Percentiles rank a stretch among this genome's conserved stretches.
These are phyloP conservation scores for Bombus huntii DNA, from an alignment of 1,140 invertebrate species.

Conservation along the genomic window DNA sequence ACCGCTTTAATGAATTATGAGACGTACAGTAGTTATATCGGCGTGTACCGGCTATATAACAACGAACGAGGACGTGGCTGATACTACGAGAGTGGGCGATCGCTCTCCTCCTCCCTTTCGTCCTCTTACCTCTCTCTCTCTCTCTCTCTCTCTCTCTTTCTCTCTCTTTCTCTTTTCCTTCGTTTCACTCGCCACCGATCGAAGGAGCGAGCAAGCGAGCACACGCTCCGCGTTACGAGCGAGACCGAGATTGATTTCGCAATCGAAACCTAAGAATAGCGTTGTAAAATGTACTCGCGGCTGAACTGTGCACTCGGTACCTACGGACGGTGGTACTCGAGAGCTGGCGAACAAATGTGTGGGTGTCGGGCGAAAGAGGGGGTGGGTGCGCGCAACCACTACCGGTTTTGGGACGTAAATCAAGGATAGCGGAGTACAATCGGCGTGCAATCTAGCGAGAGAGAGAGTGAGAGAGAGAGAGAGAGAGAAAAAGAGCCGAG, in stretches of 20 bases:
- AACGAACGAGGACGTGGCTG: constrained; percentile 41
- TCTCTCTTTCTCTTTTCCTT: background rate
- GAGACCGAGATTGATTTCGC: constrained; percentile 70
- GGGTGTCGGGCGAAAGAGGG: constrained; percentile 3
- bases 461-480: background rate
- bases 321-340: background rate
- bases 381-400: constrained; percentile 36
- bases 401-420: constrained; percentile 67
- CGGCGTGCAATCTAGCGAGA: constrained; percentile 57
- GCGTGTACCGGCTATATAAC: constrained; percentile 60
- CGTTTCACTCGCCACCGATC: background rate
- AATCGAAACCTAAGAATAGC: constrained; percentile 70
- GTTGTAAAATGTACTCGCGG: constrained; percentile 51
- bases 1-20: constrained; percentile 66
- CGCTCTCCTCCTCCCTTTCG: background rate
- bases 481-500: background rate
- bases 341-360: background rate
- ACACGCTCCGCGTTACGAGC: constrained; percentile 60
- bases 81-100: constrained; percentile 57
- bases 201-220: background rate
- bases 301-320: background rate
- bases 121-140: too few species aligned
- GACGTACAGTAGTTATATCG: constrained; percentile 67
- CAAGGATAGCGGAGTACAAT: constrained; percentile 62
- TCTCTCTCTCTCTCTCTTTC: background rate